These are phyloP conservation scores for Muscina levida DNA, from an alignment of 2,888 invertebrate species.

Conservation along the genomic window DNA sequence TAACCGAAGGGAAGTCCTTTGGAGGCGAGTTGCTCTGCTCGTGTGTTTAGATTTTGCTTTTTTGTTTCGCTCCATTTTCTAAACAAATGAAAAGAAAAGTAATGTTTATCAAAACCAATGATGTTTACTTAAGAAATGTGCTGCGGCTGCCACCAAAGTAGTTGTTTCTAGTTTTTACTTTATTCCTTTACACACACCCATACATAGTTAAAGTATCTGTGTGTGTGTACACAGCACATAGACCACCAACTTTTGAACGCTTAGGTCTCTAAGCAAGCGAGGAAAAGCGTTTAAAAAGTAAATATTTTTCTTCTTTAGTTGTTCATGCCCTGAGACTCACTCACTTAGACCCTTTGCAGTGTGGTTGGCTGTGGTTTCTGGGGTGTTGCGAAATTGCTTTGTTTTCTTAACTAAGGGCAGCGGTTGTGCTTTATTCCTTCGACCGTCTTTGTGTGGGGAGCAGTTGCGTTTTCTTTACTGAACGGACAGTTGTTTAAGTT, in stretches of 20 bases:
- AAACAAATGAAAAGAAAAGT: conserved; percentile 52
- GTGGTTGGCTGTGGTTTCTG: neutral
- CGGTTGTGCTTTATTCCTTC: neutral
- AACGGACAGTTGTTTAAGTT: conserved; percentile 21
- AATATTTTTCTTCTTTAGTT: conserved; percentile 39
- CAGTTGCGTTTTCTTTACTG: conserved; percentile 27
- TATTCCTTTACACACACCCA: neutral
- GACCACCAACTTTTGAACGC: neutral
- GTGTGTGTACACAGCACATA: neutral
- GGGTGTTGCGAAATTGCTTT: conserved; percentile 26
- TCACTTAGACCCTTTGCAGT: conserved; percentile 6
- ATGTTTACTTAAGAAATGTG: conserved; percentile 67
- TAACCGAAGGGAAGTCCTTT: conserved; percentile 18
- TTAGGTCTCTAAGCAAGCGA: conserved; percentile 8
- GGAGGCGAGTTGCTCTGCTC: too few species aligned
- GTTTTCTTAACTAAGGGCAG: conserved; percentile 44
- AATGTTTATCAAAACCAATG: conserved; percentile 62
- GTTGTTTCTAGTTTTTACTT: neutral
- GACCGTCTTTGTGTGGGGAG: neutral
- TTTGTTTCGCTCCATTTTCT: conserved; percentile 27
- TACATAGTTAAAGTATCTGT: conserved; percentile 22
- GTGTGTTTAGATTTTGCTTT: neutral
- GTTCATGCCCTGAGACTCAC: conserved; percentile 16
- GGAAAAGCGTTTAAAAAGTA: conserved; percentile 24
- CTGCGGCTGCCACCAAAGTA: conserved; percentile 35